Percentiles rank a stretch among this genome's conserved stretches.
These are phyloP conservation scores for Drosophila kambysellisi DNA, from an alignment of 2,888 invertebrate genomes.

Conservation along the genomic window DNA sequence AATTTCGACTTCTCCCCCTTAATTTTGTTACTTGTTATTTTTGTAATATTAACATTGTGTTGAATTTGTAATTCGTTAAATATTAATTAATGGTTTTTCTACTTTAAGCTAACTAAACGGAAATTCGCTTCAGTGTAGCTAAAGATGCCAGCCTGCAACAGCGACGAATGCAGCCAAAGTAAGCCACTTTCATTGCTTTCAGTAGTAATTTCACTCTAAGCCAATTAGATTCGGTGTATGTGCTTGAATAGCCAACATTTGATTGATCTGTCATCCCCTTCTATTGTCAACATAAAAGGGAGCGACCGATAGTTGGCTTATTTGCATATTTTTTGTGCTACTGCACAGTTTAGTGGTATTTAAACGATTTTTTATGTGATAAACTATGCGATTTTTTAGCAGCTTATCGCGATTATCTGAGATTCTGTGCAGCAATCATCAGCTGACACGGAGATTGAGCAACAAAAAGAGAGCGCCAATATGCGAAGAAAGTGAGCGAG, in stretches of 20 bases:
- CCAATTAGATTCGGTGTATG: conserved; percentile 38
- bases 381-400: conserved; percentile 15
- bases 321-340: conserved; percentile 56
- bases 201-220: not conserved
- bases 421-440: not conserved
- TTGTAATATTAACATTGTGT: not conserved
- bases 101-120: not conserved
- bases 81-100: too few species aligned
- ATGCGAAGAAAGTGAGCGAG: not conserved
- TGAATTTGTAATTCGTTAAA: not conserved
- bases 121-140: not conserved
- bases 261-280: conserved; percentile 56
- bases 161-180: conserved; percentile 7
- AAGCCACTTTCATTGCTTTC: conserved; percentile 22
- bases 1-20: not conserved
- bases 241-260: conserved; percentile 40
- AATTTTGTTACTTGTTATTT: not conserved
- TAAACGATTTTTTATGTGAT: conserved; percentile 41
- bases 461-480: not conserved
- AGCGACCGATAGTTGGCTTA: conserved; percentile 7
- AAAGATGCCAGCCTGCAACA: conserved; percentile 14
- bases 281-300: not conserved
- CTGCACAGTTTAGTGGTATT: conserved; percentile 1
- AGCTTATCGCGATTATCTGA: not conserved
- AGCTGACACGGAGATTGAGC: not conserved